Evolutionary conservation across 2,888 invertebrate genomes (phyloP), one percentile per base, ranked within the genome.

Genomic region (Polylopha cassiicola): DNA sequence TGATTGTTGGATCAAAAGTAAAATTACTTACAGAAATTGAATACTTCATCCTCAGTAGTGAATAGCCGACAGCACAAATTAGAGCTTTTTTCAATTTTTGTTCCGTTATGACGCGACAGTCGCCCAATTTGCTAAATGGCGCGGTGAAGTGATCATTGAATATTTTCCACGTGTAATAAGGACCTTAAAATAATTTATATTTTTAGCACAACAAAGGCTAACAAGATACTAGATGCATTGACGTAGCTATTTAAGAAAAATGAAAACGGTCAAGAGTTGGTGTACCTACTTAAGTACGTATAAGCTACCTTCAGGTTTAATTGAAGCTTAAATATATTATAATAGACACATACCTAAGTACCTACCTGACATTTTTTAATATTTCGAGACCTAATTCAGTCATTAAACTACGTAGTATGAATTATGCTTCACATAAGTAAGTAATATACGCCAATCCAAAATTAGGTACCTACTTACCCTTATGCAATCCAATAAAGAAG

Each of bases 401-500:
- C n/a, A n/a, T n/a, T n/a, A n/a, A n/a, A n/a, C n/a, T n/a, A n/a
- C n/a, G n/a, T n/a, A n/a, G n/a, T n/a, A n/a, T n/a, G n/a, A n/a
- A n/a, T n/a, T n/a, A n/a, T n/a, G n/a, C n/a, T n/a, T n/a, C n/a
- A n/a, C n/a, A n/a, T n/a, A n/a, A n/a, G n/a, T n/a, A n/a, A n/a
- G n/a, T n/a, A n/a, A n/a, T n/a, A n/a, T n/a, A n/a, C n/a, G n/a
- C n/a, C n/a, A n/a, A n/a, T n/a, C n/a, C n/a, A n/a, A n/a, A n/a
- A n/a, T n/a, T n/a, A n/a, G n/a, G n/a, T n/a, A n/a, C n/a, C n/a
- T n/a, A n/a, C 28, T 54, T 76, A 94, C 95, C 96, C 79, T 93
- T 95, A 53, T 96, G 88, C 27, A 96, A 86, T 41, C 96, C 96
- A 61, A 94, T 89, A 66, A 93, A 95, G 66, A 91, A 93, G 67